Evolutionary conservation across 2,797 vertebrate species (phyloP).

Genomic region (Pygocentrus nattereri): DNA sequence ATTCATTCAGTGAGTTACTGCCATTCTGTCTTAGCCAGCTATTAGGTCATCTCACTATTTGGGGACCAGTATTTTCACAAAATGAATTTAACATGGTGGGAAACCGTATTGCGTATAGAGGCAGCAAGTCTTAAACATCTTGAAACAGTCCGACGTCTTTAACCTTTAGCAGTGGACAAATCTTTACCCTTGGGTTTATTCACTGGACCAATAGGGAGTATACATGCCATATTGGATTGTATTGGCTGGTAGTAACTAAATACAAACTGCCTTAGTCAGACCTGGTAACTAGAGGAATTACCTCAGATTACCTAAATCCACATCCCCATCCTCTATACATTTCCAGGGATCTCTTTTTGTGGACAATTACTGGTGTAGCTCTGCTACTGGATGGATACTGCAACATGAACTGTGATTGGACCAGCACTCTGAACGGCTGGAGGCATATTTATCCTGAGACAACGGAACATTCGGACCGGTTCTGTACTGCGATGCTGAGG

Average conservation of each 20-base stretch:
- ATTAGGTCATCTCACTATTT: neutral
- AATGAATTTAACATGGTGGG: neutral
- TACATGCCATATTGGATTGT: neutral
- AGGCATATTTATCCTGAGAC: conserved; percentile 21
- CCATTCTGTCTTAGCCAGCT: conserved; percentile 11
- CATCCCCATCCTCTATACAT: neutral
- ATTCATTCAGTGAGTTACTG: conserved; percentile 62
- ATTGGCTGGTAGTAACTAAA: neutral
- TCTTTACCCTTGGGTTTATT: neutral
- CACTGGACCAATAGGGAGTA: neutral
- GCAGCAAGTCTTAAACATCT: neutral
- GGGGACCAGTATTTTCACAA: neutral
- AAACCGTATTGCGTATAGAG: neutral
- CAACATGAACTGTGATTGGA: conserved; percentile 48
- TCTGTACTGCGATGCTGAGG: conserved; percentile 34
- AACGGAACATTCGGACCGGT: conserved; percentile 42
- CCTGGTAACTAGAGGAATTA: neutral
- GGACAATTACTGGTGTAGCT: neutral
- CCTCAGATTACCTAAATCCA: conserved; percentile 30
- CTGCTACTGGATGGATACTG: conserved; percentile 45
- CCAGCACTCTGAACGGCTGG: conserved; percentile 24
- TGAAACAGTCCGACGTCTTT: neutral
- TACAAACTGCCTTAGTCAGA: neutral
- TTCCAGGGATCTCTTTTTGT: neutral
- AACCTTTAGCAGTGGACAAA: neutral